Percentiles rank a stretch among this genome's conserved stretches.
Evolutionary conservation across 2,888 invertebrate species (phyloP).

Genomic region (Tetanocera ferruginea): DNA sequence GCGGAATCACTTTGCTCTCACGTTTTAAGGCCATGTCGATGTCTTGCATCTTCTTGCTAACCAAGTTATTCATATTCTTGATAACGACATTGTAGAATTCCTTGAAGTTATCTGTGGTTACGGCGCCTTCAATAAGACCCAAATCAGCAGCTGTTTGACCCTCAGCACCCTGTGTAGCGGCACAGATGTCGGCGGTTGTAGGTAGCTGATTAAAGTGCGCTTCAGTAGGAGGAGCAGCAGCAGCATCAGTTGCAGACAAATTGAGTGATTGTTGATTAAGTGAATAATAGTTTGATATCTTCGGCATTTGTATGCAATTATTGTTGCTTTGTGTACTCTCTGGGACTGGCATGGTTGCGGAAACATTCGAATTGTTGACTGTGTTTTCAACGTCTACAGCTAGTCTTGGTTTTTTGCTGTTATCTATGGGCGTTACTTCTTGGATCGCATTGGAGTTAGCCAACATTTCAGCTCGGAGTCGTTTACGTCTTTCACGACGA

Average conservation of each 20-base stretch:
- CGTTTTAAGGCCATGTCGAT: conserved; percentile 64
- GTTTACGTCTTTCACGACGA: neutral
- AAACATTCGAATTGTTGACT: neutral
- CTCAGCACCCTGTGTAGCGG: neutral
- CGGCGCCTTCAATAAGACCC: conserved; percentile 21
- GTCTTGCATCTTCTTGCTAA: conserved; percentile 68
- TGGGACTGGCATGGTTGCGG: neutral
- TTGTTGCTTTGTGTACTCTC: neutral
- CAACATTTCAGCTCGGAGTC: neutral
- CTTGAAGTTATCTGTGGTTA: conserved; percentile 48
- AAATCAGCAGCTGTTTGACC: conserved; percentile 14
- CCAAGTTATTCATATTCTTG: conserved; percentile 64
- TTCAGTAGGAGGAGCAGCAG: neutral
- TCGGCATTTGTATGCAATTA: neutral
- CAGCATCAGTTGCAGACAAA: neutral
- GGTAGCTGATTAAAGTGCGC: neutral
- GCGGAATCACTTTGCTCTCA: conserved; percentile 64
- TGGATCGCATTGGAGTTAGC: neutral
- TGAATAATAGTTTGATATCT: conserved; percentile 1
- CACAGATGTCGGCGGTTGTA: conserved; percentile 8
- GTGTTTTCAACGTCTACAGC: neutral
- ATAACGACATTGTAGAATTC: conserved; percentile 62
- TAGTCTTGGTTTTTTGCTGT: conserved; percentile 1
- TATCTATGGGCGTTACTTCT: neutral
- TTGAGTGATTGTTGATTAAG: neutral